A percentile compares a stretch with the other conserved stretches of the same genome.
phyloP scores from a whole-genome alignment of 2,113 vertebrate species.

The human (Homo sapiens) region DNA sequence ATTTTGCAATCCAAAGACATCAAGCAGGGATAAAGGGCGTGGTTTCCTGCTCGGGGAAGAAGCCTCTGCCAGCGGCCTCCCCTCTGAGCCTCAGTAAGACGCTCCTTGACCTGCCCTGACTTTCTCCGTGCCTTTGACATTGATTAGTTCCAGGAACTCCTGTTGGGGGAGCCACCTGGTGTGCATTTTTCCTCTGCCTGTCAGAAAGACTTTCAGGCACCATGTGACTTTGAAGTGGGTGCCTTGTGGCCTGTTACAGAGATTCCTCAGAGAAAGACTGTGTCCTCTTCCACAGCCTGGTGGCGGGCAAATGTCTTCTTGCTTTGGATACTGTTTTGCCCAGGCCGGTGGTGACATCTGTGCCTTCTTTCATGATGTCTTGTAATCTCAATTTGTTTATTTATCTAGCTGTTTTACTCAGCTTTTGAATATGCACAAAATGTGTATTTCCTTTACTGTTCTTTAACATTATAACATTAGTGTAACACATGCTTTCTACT shows the following conservation, averaged over 20 bases:
- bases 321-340: background rate
- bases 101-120: constrained; percentile 52
- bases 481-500: background rate
- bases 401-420: background rate
- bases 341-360: background rate
- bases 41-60: constrained; percentile 71
- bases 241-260: background rate
- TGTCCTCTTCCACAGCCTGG: background rate
- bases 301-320: background rate
- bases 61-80: constrained; percentile 46
- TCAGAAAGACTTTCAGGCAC: background rate
- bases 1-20: constrained; percentile 72
- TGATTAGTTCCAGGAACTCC: background rate
- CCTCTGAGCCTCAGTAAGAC: background rate
- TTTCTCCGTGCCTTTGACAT: constrained; percentile 41
- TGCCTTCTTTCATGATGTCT: background rate
- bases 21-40: constrained; percentile 75
- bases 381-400: background rate
- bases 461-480: background rate
- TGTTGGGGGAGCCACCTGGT: background rate
- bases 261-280: background rate
- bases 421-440: background rate
- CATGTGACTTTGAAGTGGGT: fast-evolving
- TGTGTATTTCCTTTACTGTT: background rate
- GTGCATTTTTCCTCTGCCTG: background rate